Evolutionary conservation across 2,797 vertebrate genomes (phyloP).

Genomic region (Psittacula echo): DNA sequence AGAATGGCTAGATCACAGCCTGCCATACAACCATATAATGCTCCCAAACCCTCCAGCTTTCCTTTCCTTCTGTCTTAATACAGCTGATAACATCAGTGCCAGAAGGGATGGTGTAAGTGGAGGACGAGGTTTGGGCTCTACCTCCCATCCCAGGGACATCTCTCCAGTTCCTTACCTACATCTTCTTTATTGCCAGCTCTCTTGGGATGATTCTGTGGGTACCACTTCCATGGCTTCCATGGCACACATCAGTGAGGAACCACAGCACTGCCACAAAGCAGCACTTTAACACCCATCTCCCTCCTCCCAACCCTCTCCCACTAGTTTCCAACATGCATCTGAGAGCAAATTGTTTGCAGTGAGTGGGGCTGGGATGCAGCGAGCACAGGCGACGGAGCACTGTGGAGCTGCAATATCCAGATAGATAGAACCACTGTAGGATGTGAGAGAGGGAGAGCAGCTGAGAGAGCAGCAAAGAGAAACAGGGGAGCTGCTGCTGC

Average conservation of each 20-base stretch:
- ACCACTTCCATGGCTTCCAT: neutral
- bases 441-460: neutral
- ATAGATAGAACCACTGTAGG: neutral
- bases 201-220: neutral
- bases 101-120: neutral
- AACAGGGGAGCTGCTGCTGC: neutral
- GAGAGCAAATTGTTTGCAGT: neutral
- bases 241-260: neutral
- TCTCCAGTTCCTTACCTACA: neutral
- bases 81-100: neutral
- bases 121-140: neutral
- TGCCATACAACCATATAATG: neutral
- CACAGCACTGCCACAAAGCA: neutral
- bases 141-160: neutral
- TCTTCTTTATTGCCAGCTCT: rapidly evolving
- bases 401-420: neutral
- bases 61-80: neutral
- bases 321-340: neutral
- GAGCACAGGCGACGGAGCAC: neutral
- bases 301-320: neutral
- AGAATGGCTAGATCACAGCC: neutral
- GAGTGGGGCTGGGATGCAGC: neutral
- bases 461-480: neutral
- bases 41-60: neutral
- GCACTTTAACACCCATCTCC: neutral